Evolutionary conservation across 2,797 vertebrate species (phyloP), one percentile per base, ranked within the genome.

Genomic region (Xenops minutus): DNA sequence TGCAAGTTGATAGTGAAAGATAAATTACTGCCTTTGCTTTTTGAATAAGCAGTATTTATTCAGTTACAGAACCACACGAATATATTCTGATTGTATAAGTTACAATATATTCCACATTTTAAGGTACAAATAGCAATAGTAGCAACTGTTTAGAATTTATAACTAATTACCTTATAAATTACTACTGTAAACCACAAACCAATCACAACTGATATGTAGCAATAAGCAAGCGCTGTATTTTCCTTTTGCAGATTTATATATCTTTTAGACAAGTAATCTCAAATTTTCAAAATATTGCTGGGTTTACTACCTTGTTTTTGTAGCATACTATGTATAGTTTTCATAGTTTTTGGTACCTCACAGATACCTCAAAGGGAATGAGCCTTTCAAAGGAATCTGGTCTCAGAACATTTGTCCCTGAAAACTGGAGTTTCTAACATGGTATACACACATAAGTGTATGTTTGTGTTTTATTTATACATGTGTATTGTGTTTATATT

Each of bases 1-100:
- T 82, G 49, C 58, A 67, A 71, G 49, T 64, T 91, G 69, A 94
- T 86, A 74, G 29, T 91, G 73, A 93, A 93, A 92, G 82, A 93
- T 68, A 96, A 97, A 96, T 94, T 95, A 79, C 51, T 89, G 72
- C 39, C 79, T 94, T 96, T 91, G n/a, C 59, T 85, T 13, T 93
- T 93, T 85, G 71, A 91, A 46, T 71, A 67, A 81, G 15, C 79
- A 87, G 32, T 39, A 81, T 72, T 89, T 95, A 54, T 85, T 89
- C 82, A 69, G 39, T 93, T 92, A 71, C 29, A 64, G 24, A 93
- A 59, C 72, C 27, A 34, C 54, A 52, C 41, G 39, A 93, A 36
- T 67, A 69, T 89, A 95, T 96, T 72, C 79, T 74, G 51, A 92
- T 96, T 95, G 78, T 80, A 69, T 54, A 66, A 92, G 85, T 61